A percentile compares a stretch with the other conserved stretches of the same genome.
phyloP scores from a whole-genome alignment of 2,797 vertebrate species.

The Diplodus sargus region DNA sequence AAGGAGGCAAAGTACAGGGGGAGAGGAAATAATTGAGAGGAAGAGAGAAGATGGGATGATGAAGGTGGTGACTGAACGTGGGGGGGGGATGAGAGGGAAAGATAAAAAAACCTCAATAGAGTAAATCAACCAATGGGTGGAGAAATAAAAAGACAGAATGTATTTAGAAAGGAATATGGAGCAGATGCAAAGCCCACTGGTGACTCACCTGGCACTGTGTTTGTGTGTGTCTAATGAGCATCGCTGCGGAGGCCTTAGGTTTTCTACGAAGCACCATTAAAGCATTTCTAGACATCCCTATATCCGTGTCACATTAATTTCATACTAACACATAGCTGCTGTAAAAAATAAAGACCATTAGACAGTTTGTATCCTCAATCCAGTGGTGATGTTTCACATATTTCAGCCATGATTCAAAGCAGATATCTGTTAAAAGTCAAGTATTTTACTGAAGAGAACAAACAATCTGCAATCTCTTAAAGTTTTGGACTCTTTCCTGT shows the following conservation, averaged over 20 bases:
- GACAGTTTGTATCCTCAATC: slow-evolving; percentile 6
- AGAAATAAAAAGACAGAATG: slow-evolving; percentile 32
- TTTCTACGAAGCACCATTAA: slow-evolving; percentile 8
- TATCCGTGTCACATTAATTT: slow-evolving; percentile 25
- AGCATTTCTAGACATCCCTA: slow-evolving; percentile 15
- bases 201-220: slow-evolving; percentile 64
- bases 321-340: not conserved
- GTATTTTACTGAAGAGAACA: not conserved
- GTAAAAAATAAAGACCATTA: not conserved
- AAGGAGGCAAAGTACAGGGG: not conserved
- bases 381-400: not conserved
- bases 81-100: slow-evolving; percentile 6
- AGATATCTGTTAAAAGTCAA: not conserved
- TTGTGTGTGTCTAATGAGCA: slow-evolving; percentile 35
- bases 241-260: not conserved
- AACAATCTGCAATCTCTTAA: slow-evolving; percentile 3
- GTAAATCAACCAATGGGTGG: slow-evolving; percentile 38
- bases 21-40: slow-evolving; percentile 45
- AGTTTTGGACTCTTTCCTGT: not conserved
- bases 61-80: slow-evolving; percentile 16
- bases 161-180: slow-evolving; percentile 57
- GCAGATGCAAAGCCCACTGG: slow-evolving; percentile 54
- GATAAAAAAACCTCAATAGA: slow-evolving; percentile 21
- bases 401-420: not conserved
- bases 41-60: slow-evolving; percentile 18